Base-by-base conservation (phyloP, 1,140 invertebrate genomes). In the Plutomurus gul region DNA sequence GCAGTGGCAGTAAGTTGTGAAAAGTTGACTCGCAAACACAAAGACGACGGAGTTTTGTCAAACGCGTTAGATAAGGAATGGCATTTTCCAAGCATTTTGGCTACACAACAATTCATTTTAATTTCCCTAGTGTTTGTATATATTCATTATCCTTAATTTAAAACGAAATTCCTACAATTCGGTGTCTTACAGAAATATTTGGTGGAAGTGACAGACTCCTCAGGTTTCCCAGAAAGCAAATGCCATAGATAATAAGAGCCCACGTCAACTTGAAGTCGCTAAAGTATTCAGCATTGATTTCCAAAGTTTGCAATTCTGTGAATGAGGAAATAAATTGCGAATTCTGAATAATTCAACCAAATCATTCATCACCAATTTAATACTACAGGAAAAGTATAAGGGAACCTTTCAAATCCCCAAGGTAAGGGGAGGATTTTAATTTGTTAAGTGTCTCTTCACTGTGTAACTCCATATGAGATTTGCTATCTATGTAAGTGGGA, bases 81-180 rank as follows among this genome's bases (percentile, higher is more conserved):
- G 77, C 37, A 56, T 75, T 75, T 65, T 79, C 77, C 77, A 79
- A 49, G 60, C 72, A 75, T 43, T 74, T 79, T 30, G 77, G 49
- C 77, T 79, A 75, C 30, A 13, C 20, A n/a, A 70, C 16, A 33
- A 70, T 22, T 70, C 20, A 16, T 27, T 70, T 56, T n/a, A 11
- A 56, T 56, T 56, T 56, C 7, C 8, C 10, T 8, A 56, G 22
- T 22, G 8, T 25, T 30, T 27, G 33, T 71, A 30, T 25, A 71
- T 8, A 25, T 33, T 8, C 8, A n/a, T 43, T 43, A 43, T 43
- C n/a, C n/a, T 30, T 25, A 18, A 27, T 71, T 27, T 11, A 36
- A 56, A 76, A 20, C 36, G 27, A 25, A 16, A 43, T 46, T 37
- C 22, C 8, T 16, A 30, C 27, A 47, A 33, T 75, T 51, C 22